Evolutionary conservation across 2,113 vertebrate genomes (phyloP).

Genomic region (Meleagris gallopavo): DNA sequence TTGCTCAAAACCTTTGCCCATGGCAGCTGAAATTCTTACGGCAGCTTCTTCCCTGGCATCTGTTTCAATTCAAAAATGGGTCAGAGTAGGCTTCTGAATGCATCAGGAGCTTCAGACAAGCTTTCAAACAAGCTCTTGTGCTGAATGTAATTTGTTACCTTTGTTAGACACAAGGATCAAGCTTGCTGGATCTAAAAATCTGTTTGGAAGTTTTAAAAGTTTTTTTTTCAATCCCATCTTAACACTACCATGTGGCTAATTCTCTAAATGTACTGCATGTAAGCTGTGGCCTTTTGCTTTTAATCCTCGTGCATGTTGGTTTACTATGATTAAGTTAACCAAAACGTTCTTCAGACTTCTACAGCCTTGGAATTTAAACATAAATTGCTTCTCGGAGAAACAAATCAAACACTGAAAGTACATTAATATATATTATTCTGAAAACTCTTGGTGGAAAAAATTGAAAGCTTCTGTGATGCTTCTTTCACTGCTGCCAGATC

Average conservation of each 20-base stretch:
- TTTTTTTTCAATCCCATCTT: not conserved
- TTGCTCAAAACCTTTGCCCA: not conserved
- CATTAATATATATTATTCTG: conserved; percentile 72
- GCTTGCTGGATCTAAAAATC: not conserved
- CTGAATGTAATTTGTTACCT: not conserved
- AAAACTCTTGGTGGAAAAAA: conserved; percentile 71
- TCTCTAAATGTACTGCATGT: conserved; percentile 19
- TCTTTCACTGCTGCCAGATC: conserved; percentile 66
- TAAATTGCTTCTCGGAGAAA: conserved; percentile 75
- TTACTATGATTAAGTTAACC: conserved; percentile 58
- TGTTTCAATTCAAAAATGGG: not conserved
- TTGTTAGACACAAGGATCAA: not conserved
- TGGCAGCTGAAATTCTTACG: not conserved
- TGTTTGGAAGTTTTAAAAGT: not conserved
- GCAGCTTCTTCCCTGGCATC: not conserved
- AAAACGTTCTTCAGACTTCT: conserved; percentile 67
- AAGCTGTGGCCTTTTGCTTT: conserved; percentile 35
- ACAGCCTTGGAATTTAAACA: conserved; percentile 67
- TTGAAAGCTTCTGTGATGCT: conserved; percentile 51
- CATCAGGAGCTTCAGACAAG: not conserved
- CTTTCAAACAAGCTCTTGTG: not conserved
- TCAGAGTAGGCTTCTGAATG: not conserved
- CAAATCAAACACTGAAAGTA: conserved; percentile 71
- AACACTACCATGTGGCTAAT: not conserved
- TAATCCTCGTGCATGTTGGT: conserved; percentile 19